These are phyloP conservation scores for Charadrius vociferus DNA, from an alignment of 2,113 vertebrate genomes.

Conservation along the genomic window DNA sequence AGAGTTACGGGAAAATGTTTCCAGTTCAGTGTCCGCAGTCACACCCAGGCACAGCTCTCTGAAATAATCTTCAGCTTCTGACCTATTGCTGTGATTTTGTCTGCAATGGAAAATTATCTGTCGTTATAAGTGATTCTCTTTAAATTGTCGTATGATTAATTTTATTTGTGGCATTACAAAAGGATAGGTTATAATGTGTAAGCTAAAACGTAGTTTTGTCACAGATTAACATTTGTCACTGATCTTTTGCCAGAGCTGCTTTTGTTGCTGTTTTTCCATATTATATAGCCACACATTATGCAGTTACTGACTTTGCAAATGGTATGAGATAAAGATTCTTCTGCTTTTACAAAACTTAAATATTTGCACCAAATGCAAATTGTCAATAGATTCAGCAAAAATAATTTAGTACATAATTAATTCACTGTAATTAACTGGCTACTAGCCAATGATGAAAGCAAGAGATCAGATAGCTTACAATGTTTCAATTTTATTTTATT, in stretches of 20 bases:
- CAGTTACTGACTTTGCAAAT: background rate
- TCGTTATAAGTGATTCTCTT: background rate
- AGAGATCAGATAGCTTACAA: background rate
- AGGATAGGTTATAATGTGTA: background rate
- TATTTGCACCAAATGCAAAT: background rate
- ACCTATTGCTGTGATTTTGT: background rate
- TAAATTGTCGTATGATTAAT: background rate
- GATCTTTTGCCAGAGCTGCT: background rate
- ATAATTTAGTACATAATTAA: background rate
- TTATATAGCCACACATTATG: background rate
- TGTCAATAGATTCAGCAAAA: background rate
- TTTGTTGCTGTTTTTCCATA: background rate
- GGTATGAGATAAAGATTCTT: background rate
- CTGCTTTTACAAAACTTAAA: background rate
- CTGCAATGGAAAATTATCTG: background rate
- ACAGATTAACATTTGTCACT: background rate
- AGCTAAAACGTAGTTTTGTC: background rate
- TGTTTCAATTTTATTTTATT: background rate
- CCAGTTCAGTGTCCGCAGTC: background rate
- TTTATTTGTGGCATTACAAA: background rate
- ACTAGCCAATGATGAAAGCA: background rate
- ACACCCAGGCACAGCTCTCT: background rate
- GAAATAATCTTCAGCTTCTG: background rate
- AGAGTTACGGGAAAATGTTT: background rate
- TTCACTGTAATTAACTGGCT: conserved; percentile 22